These are phyloP conservation scores for Loris lydekkerianus DNA, from an alignment of 2,797 vertebrate genomes.

Conservation along the genomic window DNA sequence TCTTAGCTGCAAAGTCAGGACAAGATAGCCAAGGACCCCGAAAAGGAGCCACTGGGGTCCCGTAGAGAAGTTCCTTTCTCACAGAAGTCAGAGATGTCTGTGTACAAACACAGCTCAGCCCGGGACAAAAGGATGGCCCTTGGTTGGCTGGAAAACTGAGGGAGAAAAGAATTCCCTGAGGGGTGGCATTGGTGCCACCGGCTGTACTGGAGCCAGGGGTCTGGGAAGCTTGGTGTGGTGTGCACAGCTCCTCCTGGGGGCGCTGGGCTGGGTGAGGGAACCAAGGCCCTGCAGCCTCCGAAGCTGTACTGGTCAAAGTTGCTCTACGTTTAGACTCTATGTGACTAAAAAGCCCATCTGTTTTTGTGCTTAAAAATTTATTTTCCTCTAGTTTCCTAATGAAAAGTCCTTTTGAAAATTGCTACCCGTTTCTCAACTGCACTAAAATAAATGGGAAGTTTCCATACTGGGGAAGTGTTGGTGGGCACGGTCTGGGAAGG, in stretches of 20 bases:
- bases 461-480: not conserved
- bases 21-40: not conserved
- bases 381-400: conserved; percentile 32
- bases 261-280: not conserved
- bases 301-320: not conserved
- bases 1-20: not conserved
- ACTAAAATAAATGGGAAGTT: not conserved
- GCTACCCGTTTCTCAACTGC: not conserved
- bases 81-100: not conserved
- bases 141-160: not conserved
- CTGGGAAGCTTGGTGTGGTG: not conserved
- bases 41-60: not conserved
- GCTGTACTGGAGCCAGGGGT: not conserved
- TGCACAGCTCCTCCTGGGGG: not conserved
- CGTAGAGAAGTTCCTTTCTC: not conserved
- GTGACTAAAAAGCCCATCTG: not conserved
- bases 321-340: not conserved
- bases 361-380: not conserved
- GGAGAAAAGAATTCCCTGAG: not conserved
- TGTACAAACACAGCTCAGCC: not conserved
- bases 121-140: not conserved
- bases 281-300: no score
- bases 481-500: not conserved
- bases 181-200: not conserved
- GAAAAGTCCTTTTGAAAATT: not conserved